These are phyloP conservation scores for Napeogenes sylphis DNA, from an alignment of 2,888 invertebrate species.

Conservation along the genomic window DNA sequence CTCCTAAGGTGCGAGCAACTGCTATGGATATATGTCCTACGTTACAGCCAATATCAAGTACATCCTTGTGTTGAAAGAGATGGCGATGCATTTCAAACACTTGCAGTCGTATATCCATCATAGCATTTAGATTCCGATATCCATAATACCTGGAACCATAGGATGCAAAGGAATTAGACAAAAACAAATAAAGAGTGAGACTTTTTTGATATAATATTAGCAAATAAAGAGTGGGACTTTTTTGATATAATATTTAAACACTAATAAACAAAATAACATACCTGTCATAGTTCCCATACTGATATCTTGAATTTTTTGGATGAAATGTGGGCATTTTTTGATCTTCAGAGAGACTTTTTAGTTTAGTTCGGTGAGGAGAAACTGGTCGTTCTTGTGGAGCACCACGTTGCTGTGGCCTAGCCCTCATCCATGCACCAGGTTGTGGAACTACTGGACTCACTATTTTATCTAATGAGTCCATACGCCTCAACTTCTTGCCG, in stretches of 20 bases:
- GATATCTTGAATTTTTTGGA: slow-evolving; percentile 87
- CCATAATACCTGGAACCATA: slow-evolving; percentile 88
- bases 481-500: slow-evolving; percentile 78
- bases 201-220: background rate
- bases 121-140: slow-evolving; percentile 90
- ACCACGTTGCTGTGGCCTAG: slow-evolving; percentile 55
- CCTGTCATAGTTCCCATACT: slow-evolving; percentile 97
- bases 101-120: slow-evolving; percentile 89
- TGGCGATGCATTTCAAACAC: slow-evolving; percentile 87
- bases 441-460: slow-evolving; percentile 95
- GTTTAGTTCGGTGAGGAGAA: slow-evolving; percentile 64
- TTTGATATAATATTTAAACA: background rate
- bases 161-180: background rate
- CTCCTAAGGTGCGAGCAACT: slow-evolving; percentile 90
- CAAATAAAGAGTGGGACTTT: background rate
- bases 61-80: slow-evolving; percentile 92
- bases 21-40: slow-evolving; percentile 96
- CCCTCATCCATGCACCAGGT: slow-evolving; percentile 89
- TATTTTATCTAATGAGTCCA: slow-evolving; percentile 90
- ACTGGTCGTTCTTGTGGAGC: slow-evolving; percentile 67
- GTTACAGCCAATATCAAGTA: slow-evolving; percentile 98
- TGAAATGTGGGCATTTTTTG: slow-evolving; percentile 82
- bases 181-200: background rate
- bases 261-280: slow-evolving; percentile 36
- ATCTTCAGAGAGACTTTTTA: slow-evolving; percentile 56